Conservation (phyloP, 2,797 vertebrate genomes). For the Eulemur albifrons region DNA sequence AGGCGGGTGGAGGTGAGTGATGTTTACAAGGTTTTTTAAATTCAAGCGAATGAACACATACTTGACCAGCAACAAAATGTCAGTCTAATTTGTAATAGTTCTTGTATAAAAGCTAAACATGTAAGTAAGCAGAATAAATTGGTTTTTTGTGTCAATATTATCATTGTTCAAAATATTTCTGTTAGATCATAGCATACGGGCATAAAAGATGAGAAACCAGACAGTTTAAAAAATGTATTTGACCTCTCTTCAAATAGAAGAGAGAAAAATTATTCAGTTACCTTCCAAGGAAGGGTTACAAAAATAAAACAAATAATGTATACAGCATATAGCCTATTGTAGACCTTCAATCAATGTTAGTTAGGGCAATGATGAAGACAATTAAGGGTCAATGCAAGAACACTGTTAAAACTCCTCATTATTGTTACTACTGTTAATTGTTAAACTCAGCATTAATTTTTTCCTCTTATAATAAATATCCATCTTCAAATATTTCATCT, state of each 20-base stretch:
- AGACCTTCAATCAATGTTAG: neutral
- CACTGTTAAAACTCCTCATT: neutral
- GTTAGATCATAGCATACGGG: neutral
- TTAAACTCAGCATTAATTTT: neutral
- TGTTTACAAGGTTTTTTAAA: neutral
- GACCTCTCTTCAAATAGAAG: neutral
- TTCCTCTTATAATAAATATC: neutral
- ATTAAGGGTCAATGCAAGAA: neutral
- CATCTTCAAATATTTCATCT: neutral
- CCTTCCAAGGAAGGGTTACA: neutral
- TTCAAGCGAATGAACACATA: neutral
- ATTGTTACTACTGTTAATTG: neutral
- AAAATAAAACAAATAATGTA: neutral
- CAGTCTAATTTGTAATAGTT: neutral
- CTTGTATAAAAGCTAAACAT: neutral
- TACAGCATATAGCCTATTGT: neutral
- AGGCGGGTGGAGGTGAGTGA: too few relatives aligned
- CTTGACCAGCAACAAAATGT: neutral
- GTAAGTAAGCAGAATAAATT: neutral
- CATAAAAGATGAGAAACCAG: neutral
- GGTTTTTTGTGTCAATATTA: neutral
- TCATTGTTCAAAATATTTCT: neutral
- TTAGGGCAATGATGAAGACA: neutral
- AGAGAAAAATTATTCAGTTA: neutral
- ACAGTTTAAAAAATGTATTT: neutral